Conservation (phyloP, 2,113 vertebrate genomes). For the Anser brachyrhynchus region DNA sequence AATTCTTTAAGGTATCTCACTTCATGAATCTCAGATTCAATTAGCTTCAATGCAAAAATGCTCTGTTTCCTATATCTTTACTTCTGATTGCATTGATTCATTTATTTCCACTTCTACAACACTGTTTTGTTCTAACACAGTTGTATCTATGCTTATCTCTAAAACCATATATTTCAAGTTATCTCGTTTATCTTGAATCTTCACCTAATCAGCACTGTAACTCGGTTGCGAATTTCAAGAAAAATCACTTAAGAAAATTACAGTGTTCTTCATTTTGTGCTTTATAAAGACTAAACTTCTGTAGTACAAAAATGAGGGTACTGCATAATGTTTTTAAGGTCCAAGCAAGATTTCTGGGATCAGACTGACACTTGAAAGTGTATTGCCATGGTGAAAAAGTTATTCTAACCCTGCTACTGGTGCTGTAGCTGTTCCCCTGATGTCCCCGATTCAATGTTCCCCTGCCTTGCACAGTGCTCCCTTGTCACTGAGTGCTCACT, state of each 20-base stretch:
- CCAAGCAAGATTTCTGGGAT: background rate
- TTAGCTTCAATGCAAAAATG: background rate
- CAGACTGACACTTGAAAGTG: background rate
- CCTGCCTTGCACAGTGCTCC: fast-evolving
- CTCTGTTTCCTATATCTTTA: background rate
- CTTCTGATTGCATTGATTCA: background rate
- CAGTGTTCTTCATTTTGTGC: background rate
- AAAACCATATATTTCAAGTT: background rate
- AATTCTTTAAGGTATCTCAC: conserved; percentile 1
- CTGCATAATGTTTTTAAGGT: background rate
- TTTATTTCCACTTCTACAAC: conserved; percentile 42
- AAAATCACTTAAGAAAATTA: background rate
- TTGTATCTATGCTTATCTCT: background rate
- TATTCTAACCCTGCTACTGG: background rate
- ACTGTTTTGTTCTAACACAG: background rate
- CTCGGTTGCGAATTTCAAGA: background rate
- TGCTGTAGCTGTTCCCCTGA: background rate
- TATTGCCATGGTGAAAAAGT: background rate
- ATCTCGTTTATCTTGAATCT: background rate
- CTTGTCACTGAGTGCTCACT: fast-evolving
- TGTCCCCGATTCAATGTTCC: background rate
- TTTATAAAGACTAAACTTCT: background rate
- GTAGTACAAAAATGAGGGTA: background rate
- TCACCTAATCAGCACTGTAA: background rate
- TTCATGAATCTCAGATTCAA: conserved; percentile 13